Evolutionary conservation across 1,140 invertebrate genomes (phyloP), one percentile per base, ranked within the genome.

Genomic region (Apocrypta bakeri): DNA sequence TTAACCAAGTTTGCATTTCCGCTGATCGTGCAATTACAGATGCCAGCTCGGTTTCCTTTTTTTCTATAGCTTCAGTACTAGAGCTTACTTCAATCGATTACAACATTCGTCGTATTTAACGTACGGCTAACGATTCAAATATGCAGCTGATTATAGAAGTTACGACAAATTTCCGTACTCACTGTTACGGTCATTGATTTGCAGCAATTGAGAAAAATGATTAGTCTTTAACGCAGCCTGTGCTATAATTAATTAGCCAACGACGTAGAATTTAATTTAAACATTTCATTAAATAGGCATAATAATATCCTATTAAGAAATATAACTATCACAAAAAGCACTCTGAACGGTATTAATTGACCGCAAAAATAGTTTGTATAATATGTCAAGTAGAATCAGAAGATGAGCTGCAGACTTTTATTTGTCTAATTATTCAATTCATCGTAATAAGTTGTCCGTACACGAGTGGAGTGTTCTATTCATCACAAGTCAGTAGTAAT

Each of bases 401-500:
- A 76, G 29, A 40, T 11, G 31, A 8, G 31, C 12, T 8, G 31
- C 64, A 9, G 37, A 64, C 27, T 66, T 66, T n/a, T 77, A 66
- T 42, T 69, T 14, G 64, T 48, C 21, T 61, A 72, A 79, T 79
- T 79, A 79, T 72, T 79, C 42, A 79, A 79, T 79, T 61, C n/a
- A 61, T 61, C 24, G 76, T 72, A 56, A 79, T 61, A 79, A 61
- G 17, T 61, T 56, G 12, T 14, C 8, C 29, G 2, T 8, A 27
- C 64, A 25, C 48, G 33, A 1, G 31, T 71, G 9, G n/a, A 56
- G 33, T 56, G 61, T 61, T 79, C 68, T 56, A 63, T 80, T 80
- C 48, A 80, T 72, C 24, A 37, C 21, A 7, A 80, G 40, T 31
- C 6, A 12, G 63, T n/a, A n/a, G n/a, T 78, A 68, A 61, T 72